A percentile compares a stretch with the other conserved stretches of the same genome.
phyloP scores from a whole-genome alignment of 1,140 invertebrate genomes.

The Drosophila baimaii region DNA sequence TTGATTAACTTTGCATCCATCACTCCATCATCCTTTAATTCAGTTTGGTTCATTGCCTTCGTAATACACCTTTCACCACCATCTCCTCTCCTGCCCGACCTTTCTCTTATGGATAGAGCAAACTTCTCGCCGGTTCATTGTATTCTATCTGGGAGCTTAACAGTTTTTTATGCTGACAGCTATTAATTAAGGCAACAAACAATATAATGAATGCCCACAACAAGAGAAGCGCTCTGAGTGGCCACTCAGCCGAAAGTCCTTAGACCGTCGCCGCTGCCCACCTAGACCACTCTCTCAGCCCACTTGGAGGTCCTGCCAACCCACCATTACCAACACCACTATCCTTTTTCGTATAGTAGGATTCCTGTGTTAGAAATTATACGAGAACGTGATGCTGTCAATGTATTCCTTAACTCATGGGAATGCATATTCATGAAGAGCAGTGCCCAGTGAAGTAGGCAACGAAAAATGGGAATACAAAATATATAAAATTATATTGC shows the following conservation, averaged over 20 bases:
- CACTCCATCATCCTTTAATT: not conserved
- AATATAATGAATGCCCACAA: slow-evolving; percentile 58
- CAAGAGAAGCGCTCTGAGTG: slow-evolving; percentile 44
- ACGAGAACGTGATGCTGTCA: slow-evolving; percentile 27
- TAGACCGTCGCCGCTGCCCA: slow-evolving; percentile 33
- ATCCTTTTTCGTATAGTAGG: not conserved
- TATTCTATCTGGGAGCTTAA: slow-evolving; percentile 8
- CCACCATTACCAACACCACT: not conserved
- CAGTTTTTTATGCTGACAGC: slow-evolving; percentile 54
- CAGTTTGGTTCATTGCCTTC: slow-evolving; percentile 22
- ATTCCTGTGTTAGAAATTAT: slow-evolving; percentile 16
- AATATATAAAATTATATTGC: not conserved
- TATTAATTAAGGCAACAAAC: slow-evolving; percentile 68
- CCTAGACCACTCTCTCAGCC: not conserved
- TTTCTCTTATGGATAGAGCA: not conserved
- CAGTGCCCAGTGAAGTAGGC: slow-evolving; percentile 33
- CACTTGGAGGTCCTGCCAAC: not conserved
- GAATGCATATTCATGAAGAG: slow-evolving; percentile 47
- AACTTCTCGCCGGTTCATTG: slow-evolving; percentile 44
- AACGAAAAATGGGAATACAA: not conserved
- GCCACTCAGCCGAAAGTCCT: slow-evolving; percentile 57
- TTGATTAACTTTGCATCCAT: not conserved
- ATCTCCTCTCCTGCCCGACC: not conserved
- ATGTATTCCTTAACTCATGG: slow-evolving; percentile 35
- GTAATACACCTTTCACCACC: not conserved